Base-by-base conservation (phyloP, 2,113 vertebrate genomes). In the Spea bombifrons region DNA sequence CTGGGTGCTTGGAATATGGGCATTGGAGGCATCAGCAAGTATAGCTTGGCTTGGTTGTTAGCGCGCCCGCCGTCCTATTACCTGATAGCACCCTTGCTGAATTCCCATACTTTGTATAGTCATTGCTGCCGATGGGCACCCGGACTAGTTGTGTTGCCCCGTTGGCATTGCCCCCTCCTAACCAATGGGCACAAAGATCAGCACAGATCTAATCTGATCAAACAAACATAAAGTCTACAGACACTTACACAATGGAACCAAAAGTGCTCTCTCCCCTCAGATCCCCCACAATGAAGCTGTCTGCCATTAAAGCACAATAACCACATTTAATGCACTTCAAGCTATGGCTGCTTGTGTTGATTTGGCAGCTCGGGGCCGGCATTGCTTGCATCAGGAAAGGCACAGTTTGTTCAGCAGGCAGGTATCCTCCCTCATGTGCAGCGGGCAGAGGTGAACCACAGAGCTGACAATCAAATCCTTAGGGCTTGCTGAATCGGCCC, bases 241-340 rank as follows among this genome's bases (percentile, higher is more conserved):
- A 1, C 61, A 66, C 15, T 15, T 43, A 66, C 9, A 30, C 52
- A 66, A 53, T 66, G 44, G 43, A 47, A 15, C 77, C 63, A 30
- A 78, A 48, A 57, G 69, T 55, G 76, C 69, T 30, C 61, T 67
- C 49, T 55, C 61, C 71, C 70, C 59, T 66, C 45, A 9, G 57
- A 46, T 43, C 6, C 5, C 15, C 49, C n/a, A 6, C 30, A 47
- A 17, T 43, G 48, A 64, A 15, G 59, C 69, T 57, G 61, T 53
- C 69, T 73, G 9, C 61, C 70, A 46, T 80, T 80, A 80, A 80
- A 80, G 77, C 77, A 80, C 77, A 80, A 80, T 80, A 80, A 80
- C 77, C 77, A 73, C 76, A 72, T 66, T 63, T 80, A 80, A 80
- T 80, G 77, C 71, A 68, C 70, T 73, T 78, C 57, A 64, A 64